Percentiles rank a stretch among this genome's conserved stretches.
Evolutionary conservation across 2,888 invertebrate species (phyloP).

Genomic region (Malthinus flaveolus): DNA sequence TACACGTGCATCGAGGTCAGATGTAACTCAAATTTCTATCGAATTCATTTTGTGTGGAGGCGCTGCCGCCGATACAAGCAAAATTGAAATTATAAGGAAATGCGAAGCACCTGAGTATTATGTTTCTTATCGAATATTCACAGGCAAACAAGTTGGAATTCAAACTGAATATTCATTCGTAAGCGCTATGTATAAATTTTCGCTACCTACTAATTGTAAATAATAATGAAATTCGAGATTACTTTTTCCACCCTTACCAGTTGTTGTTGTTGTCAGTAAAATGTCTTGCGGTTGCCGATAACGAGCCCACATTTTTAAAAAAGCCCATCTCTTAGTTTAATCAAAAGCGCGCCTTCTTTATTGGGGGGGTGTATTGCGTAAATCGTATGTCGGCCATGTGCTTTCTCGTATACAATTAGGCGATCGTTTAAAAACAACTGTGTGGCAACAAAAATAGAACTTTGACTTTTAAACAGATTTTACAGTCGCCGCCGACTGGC

Average conservation of each 20-base stretch:
- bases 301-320: background rate
- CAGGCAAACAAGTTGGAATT: constrained; percentile 33
- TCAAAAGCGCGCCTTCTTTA: constrained; percentile 1
- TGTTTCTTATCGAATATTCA: constrained; percentile 32
- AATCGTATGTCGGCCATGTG: constrained; percentile 18
- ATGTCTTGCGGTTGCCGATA: too few relatives aligned
- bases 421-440: constrained; percentile 26
- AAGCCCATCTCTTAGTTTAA: background rate
- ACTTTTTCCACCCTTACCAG: background rate
- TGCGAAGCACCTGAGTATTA: constrained; percentile 29
- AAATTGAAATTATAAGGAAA: constrained; percentile 28
- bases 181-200: constrained; percentile 35
- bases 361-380: background rate
- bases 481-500: constrained; percentile 25
- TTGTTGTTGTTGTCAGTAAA: too few relatives aligned
- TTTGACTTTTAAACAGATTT: constrained; percentile 35
- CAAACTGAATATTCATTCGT: constrained; percentile 36
- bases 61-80: constrained; percentile 21
- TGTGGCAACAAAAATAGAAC: constrained; percentile 29
- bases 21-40: constrained; percentile 3
- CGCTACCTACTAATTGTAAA: constrained; percentile 22
- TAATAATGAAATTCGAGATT: background rate
- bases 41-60: constrained; percentile 12
- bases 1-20: too few relatives aligned
- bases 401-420: constrained; percentile 9